phyloP scores from a whole-genome alignment of 2,797 vertebrate species.

The Smutsia gigantea region DNA sequence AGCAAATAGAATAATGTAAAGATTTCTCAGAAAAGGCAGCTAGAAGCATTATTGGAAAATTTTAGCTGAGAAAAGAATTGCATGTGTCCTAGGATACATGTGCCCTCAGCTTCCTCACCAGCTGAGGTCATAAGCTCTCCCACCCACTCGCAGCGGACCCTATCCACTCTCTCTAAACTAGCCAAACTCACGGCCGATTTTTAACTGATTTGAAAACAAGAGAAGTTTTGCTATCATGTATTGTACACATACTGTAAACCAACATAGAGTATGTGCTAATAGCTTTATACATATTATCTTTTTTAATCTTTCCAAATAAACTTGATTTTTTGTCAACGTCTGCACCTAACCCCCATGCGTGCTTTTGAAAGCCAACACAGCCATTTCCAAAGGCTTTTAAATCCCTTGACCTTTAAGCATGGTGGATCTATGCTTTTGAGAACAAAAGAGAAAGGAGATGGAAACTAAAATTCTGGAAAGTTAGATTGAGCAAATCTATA shows the following conservation, averaged over 20 bases:
- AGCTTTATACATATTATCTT: neutral
- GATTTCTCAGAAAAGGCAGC: neutral
- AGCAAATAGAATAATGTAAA: neutral
- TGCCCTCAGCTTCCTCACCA: neutral
- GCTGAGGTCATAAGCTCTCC: neutral
- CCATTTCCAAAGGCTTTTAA: slow-evolving; percentile 15
- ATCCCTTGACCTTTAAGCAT: neutral
- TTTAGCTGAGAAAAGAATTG: slow-evolving; percentile 38
- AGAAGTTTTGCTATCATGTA: neutral
- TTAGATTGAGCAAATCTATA: neutral
- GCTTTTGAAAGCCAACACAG: slow-evolving; percentile 8
- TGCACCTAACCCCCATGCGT: neutral
- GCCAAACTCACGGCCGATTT: neutral
- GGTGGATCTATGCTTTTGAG: neutral
- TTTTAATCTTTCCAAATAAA: neutral
- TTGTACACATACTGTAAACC: neutral
- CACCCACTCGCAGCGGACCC: neutral
- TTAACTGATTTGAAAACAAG: neutral
- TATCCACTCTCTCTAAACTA: neutral
- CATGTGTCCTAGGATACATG: neutral
- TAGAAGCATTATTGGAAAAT: neutral
- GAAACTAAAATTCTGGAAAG: neutral
- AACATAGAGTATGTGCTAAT: neutral
- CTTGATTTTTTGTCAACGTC: neutral
- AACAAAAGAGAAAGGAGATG: neutral